Evolutionary conservation across 37 sponge, comb jelly and placozoan genomes (phyloP).

Genomic region (Hormiphora californensis): DNA sequence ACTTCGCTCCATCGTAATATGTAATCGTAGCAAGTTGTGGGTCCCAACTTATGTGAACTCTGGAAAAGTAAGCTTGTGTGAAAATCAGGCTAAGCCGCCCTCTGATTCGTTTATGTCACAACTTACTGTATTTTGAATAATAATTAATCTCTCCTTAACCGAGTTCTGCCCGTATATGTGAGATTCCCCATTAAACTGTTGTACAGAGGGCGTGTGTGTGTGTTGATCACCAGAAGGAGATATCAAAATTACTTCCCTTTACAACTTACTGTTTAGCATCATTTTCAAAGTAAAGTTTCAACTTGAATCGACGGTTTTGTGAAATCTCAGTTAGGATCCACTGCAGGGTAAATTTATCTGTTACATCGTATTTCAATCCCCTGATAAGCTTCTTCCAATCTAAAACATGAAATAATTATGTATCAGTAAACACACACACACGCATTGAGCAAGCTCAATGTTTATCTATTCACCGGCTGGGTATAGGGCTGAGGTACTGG

Average conservation of each 20-base stretch:
- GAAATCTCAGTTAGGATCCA: constrained; percentile 10
- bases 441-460: too few species aligned
- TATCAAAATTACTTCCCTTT: too few species aligned
- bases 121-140: too few species aligned
- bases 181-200: too few species aligned
- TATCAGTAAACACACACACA: too few species aligned
- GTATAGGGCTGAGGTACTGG: too few species aligned
- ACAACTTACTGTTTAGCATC: constrained; percentile 35
- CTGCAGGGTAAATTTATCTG: background rate
- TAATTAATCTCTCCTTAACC: too few species aligned
- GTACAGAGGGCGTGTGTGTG: too few species aligned
- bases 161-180: too few species aligned
- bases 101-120: too few species aligned
- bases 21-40: background rate
- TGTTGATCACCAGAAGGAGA: too few species aligned
- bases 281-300: background rate
- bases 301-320: constrained; percentile 27
- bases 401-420: background rate
- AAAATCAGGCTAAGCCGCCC: background rate
- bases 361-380: background rate
- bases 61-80: background rate
- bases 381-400: constrained; percentile 17
- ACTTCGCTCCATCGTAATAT: background rate
- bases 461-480: too few species aligned
- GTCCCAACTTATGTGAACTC: constrained; percentile 32